Evolutionary conservation across 2,888 invertebrate species (phyloP).

Genomic region (Eurois occulta): DNA sequence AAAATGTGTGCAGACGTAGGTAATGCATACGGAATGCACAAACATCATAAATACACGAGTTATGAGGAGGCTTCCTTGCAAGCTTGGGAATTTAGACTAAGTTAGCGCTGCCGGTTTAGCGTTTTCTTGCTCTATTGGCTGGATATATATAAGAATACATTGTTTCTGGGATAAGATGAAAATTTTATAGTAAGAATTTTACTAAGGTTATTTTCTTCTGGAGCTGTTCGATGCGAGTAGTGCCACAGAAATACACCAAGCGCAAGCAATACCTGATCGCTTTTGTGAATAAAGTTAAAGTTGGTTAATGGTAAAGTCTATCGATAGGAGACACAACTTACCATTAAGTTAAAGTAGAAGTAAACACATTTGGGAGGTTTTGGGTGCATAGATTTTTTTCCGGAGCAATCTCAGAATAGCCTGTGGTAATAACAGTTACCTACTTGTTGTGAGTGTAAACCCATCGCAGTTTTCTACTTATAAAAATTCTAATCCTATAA

Average conservation of each 20-base stretch:
- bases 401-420: neutral
- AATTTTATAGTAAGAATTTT: neutral
- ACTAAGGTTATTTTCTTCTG: neutral
- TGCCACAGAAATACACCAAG: neutral
- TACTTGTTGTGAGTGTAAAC: neutral
- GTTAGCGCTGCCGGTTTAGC: slow-evolving; percentile 20
- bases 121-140: slow-evolving; percentile 28
- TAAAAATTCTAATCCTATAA: slow-evolving; percentile 18
- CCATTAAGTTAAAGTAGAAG: neutral
- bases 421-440: neutral
- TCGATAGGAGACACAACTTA: neutral
- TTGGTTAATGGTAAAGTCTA: neutral
- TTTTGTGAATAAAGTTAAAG: neutral
- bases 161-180: slow-evolving; percentile 11
- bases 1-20: slow-evolving; percentile 66
- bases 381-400: neutral
- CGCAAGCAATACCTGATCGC: neutral
- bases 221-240: neutral
- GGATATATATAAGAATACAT: neutral
- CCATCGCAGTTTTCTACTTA: neutral
- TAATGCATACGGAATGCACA: slow-evolving; percentile 73
- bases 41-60: slow-evolving; percentile 65
- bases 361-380: neutral
- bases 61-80: slow-evolving; percentile 52
- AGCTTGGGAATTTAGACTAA: slow-evolving; percentile 54